phyloP scores from a whole-genome alignment of 2,797 vertebrate genomes.

The Octomys mimax region DNA sequence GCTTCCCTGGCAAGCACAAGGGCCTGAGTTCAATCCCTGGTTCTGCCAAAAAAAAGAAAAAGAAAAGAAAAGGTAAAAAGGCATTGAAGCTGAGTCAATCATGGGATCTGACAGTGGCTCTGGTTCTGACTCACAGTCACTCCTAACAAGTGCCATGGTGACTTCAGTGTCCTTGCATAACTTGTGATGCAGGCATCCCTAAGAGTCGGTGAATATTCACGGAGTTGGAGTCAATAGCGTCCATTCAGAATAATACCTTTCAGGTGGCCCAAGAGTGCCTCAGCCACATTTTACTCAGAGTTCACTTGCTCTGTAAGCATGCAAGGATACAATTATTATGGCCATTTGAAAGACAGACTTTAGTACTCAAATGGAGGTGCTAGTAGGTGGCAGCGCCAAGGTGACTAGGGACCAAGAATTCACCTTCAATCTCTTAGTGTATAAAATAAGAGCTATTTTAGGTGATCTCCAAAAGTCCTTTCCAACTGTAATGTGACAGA shows the following conservation, averaged over 20 bases:
- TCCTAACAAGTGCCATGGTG: neutral
- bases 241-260: neutral
- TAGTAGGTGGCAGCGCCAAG: neutral
- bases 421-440: neutral
- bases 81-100: neutral
- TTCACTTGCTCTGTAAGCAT: neutral
- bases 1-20: too few species aligned
- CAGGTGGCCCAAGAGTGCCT: neutral
- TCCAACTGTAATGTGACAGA: slow-evolving; percentile 15
- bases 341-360: slow-evolving; percentile 30
- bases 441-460: neutral
- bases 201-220: neutral
- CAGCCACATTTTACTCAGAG: neutral
- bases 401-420: neutral
- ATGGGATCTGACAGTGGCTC: neutral
- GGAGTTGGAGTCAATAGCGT: neutral
- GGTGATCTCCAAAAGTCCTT: neutral
- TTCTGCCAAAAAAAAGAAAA: too few species aligned
- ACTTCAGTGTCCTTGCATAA: neutral
- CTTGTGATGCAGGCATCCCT: neutral
- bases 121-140: neutral
- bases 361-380: neutral
- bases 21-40: too few species aligned
- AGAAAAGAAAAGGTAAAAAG: neutral
- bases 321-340: neutral